Base-by-base conservation (phyloP, 1,140 invertebrate species). In the Plectrocnemia conspersa region DNA sequence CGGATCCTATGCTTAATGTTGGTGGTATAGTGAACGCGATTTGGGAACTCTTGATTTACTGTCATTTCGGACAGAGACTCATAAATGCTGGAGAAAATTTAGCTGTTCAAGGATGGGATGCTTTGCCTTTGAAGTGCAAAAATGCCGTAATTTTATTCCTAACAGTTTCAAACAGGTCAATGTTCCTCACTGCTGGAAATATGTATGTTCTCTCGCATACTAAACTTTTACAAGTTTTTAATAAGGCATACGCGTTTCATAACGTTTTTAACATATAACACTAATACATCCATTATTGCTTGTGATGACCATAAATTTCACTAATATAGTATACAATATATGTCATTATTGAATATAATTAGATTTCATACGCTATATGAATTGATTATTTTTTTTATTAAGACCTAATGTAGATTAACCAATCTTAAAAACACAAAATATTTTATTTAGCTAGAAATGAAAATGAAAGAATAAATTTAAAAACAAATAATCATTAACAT, bases 161-260 rank as follows among this genome's bases (percentile, higher is more conserved):
- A 7, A 52, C 24, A 4, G 48, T 33, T 0, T 24, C 32, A 21
- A 24, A 46, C 7, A 19, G 48, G 19, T 25, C 55, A 2, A 10
- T 57, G 3, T 9, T 4, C 0, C 21, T 57, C 19, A 25, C 44
- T 19, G 55, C 55, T 13, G 47, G 48, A n/a, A 48, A 48, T 13
- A 7, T 57, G 15, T 57, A 52, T 27, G 25, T 22, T n/a, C 29
- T 52, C 2, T 57, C 55, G 1, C 40, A 57, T 19, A 48, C 50
- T 25, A 52, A 25, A 13, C 32, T 57, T 10, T 44, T 57, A 40
- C 7, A 38, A 10, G 38, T 57, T 11, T 36, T 57, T 2, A 21
- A 57, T 23, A 57, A 52, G 40, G 47, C 47, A 3, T 57, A 57
- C 16, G 44, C 55, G 7, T 50, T 57, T 52, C 52, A 57, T 27